Evolutionary conservation across 1,140 invertebrate species (phyloP), one percentile per base, ranked within the genome.

Genomic region (Brachionus manjavacas): DNA sequence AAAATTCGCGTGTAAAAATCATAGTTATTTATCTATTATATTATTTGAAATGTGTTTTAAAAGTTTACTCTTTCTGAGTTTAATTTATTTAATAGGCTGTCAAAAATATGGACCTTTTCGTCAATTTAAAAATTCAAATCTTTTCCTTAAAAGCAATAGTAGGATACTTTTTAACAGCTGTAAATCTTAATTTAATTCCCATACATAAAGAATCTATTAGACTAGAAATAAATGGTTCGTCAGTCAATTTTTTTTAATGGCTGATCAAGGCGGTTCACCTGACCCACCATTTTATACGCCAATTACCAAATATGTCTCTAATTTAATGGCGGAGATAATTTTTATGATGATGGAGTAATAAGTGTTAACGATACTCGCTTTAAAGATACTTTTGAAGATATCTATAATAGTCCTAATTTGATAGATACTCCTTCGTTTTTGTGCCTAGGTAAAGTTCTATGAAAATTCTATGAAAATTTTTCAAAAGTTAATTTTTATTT

Each of bases 261-360:
- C 89, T 28, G 89, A 90, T 84, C 89, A 88, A 88, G 89, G 89
- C 64, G 89, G 89, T 12, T 46, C 88, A 1, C 88, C 89, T 3
- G 7, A 55, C 9, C 85, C 66, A n/a, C 89, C 89, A 7, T 90
- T 88, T 85, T 85, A 55, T 23, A 90, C 89, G 0, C 80, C 85
- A 16, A 85, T 89, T 16, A 87, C 89, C 80, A 81, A 68, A 23
- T 83, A 86, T 16, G 87, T 89, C 9, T 88, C 88, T 8, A 83
- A 86, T 43, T 86, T 87, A 79, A 89, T 90, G 89, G 87, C 86
- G 4, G 70, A 12, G 84, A 85, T 60, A 85, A 85, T 46, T 85
- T 85, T 49, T 85, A 85, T 41, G 41, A 16, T 49, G 43, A 72
- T 6, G 84, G 84, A 25, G 68, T 85, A 9, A n/a, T 11, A n/a